These are phyloP conservation scores for Linurgus olivaceus DNA, from an alignment of 2,797 vertebrate genomes.

Conservation along the genomic window DNA sequence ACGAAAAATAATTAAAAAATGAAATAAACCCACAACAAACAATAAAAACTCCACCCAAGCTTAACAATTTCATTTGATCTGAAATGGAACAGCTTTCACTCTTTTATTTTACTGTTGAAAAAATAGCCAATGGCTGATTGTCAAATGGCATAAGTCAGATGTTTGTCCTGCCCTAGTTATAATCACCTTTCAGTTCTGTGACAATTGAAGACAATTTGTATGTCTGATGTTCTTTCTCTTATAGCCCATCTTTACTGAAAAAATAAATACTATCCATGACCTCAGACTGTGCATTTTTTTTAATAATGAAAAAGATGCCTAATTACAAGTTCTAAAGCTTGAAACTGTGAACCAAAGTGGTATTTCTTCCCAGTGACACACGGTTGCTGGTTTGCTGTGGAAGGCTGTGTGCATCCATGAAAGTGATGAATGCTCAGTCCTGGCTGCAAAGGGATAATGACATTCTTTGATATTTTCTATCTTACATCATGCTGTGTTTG, in stretches of 20 bases:
- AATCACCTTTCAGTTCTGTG: neutral
- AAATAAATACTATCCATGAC: neutral
- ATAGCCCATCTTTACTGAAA: neutral
- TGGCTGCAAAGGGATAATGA: neutral
- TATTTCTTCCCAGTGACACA: neutral
- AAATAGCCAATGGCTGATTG: neutral
- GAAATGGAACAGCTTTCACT: neutral
- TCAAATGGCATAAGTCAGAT: neutral
- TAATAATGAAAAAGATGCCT: neutral
- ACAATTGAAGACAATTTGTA: neutral
- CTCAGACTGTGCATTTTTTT: neutral
- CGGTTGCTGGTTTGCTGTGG: neutral
- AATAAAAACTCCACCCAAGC: neutral
- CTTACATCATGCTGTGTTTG: neutral
- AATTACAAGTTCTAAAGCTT: neutral
- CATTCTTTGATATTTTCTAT: neutral
- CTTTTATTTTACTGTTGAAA: neutral
- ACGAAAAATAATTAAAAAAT: neutral
- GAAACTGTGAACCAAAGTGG: neutral
- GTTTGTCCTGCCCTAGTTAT: neutral
- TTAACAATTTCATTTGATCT: neutral
- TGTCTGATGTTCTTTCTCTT: neutral
- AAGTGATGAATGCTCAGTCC: neutral
- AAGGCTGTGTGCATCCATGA: neutral
- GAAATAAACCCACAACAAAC: neutral